phyloP scores from a whole-genome alignment of 1,140 invertebrate species.

The Patella vulgata region DNA sequence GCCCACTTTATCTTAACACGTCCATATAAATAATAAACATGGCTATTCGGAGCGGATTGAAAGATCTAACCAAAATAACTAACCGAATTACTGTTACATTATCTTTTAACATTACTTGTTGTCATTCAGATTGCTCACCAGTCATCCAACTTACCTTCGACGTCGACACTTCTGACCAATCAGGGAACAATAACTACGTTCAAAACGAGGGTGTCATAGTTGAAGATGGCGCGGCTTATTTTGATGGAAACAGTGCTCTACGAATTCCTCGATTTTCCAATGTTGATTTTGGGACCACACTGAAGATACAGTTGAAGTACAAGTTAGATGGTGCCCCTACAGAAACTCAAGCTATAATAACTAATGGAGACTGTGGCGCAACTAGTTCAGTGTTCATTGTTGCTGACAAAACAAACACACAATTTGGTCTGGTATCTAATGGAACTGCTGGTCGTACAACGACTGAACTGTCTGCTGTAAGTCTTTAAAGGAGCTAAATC shows the following conservation, averaged over 20 bases:
- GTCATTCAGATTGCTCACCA: constrained; percentile 41
- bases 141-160: constrained; percentile 43
- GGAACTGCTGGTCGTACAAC: constrained; percentile 24
- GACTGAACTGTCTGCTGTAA: constrained; percentile 24
- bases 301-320: constrained; percentile 36
- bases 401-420: constrained; percentile 59
- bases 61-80: no score
- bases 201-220: constrained; percentile 42
- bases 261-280: constrained; percentile 47
- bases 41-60: no score
- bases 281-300: constrained; percentile 35
- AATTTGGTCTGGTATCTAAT: constrained; percentile 37
- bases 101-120: no score
- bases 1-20: no score
- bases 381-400: constrained; percentile 40
- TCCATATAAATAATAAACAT: no score
- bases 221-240: constrained; percentile 35
- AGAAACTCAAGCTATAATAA: constrained; percentile 35
- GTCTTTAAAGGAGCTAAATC: no score
- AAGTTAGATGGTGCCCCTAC: constrained; percentile 4
- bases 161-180: constrained; percentile 35
- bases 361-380: constrained; percentile 47
- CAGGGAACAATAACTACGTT: constrained; percentile 33
- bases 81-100: no score
- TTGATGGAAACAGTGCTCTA: constrained; percentile 42